Percentiles rank a stretch among this genome's conserved stretches.
phyloP scores from a whole-genome alignment of 1,140 invertebrate genomes.

The Cryptotermes secundus region DNA sequence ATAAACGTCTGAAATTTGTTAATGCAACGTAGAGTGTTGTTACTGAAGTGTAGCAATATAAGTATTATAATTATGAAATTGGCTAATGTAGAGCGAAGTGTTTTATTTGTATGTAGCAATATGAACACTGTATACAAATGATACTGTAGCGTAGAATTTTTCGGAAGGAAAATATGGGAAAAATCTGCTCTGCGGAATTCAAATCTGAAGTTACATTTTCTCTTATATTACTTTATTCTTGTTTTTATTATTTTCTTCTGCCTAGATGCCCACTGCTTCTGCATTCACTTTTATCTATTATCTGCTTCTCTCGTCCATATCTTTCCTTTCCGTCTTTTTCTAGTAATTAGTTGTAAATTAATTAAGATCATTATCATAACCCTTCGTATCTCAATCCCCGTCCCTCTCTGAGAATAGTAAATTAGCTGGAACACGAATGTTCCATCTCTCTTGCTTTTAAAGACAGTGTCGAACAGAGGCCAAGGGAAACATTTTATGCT shows the following conservation, averaged over 20 bases:
- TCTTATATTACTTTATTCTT: not conserved
- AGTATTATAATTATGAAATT: not conserved
- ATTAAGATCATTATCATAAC: not conserved
- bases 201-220: not conserved
- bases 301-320: not conserved
- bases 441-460: not conserved
- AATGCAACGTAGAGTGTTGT: too few relatives aligned
- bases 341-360: conserved; percentile 15
- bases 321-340: not conserved
- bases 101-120: too few relatives aligned
- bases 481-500: not conserved
- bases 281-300: not conserved
- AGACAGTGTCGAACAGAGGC: conserved; percentile 5
- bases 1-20: too few relatives aligned
- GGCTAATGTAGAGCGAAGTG: too few relatives aligned
- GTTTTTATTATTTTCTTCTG: not conserved
- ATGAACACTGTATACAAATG: too few relatives aligned
- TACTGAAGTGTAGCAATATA: not conserved
- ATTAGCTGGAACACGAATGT: not conserved
- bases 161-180: not conserved
- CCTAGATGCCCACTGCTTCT: not conserved
- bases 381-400: not conserved
- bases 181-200: not conserved
- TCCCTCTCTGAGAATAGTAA: not conserved
- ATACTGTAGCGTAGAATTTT: not conserved